Percentiles rank a stretch among this genome's conserved stretches.
phyloP scores from a whole-genome alignment of 2,888 invertebrate genomes.

The Drosophila eohydei region DNA sequence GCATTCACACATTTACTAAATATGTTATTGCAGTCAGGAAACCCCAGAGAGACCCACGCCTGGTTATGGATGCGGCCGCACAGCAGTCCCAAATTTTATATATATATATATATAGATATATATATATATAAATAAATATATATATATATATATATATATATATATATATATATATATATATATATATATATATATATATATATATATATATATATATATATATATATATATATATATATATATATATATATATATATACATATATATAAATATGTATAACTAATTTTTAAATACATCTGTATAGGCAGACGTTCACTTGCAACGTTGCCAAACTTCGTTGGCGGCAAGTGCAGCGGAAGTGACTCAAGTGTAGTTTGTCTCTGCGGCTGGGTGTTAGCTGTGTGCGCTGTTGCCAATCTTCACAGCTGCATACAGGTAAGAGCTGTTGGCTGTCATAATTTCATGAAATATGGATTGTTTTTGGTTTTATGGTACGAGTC shows the following conservation, averaged over 20 bases:
- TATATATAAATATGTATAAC: slow-evolving; percentile 4
- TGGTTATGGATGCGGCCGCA: slow-evolving; percentile 75
- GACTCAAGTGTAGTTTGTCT: slow-evolving; percentile 51
- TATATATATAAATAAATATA: background rate
- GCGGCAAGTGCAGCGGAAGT: slow-evolving; percentile 73
- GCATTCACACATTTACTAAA: slow-evolving; percentile 24
- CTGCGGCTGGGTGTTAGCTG: slow-evolving; percentile 11
- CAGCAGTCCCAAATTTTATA: slow-evolving; percentile 40
- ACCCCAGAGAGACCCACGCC: slow-evolving; percentile 43
- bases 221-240: background rate
- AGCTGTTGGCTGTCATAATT: slow-evolving; percentile 11
- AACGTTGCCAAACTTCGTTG: slow-evolving; percentile 63
- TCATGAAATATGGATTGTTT: slow-evolving; percentile 53
- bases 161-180: background rate
- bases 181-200: slow-evolving; percentile 10
- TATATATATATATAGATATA: slow-evolving; percentile 1
- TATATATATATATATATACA: slow-evolving; percentile 1
- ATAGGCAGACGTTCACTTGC: slow-evolving; percentile 71
- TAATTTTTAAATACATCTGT: slow-evolving; percentile 5
- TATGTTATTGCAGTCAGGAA: slow-evolving; percentile 60
- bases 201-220: slow-evolving; percentile 4
- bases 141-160: slow-evolving; percentile 3
- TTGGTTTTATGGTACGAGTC: slow-evolving; percentile 9
- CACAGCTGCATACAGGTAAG: slow-evolving; percentile 15
- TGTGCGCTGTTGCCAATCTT: slow-evolving; percentile 48